These are phyloP conservation scores for Chromoteleia sp. DNA, from an alignment of 2,888 invertebrate species.

Conservation along the genomic window DNA sequence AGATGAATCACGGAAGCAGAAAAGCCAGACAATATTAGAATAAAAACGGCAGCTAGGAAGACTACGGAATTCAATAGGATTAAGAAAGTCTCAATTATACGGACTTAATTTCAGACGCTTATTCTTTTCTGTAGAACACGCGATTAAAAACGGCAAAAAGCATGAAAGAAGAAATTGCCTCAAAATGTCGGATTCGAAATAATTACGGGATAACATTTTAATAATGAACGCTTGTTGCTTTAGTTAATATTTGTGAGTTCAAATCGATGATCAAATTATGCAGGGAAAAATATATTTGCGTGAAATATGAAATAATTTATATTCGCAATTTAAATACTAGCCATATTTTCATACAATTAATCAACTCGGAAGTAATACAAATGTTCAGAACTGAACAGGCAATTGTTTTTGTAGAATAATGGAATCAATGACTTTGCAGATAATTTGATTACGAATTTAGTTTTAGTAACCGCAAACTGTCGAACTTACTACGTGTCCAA, in stretches of 20 bases:
- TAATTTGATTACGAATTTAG: conserved; percentile 37
- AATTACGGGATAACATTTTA: conserved; percentile 15
- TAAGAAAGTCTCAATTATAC: conserved; percentile 53
- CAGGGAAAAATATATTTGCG: neutral
- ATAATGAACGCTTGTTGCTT: conserved; percentile 6
- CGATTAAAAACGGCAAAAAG: conserved; percentile 13
- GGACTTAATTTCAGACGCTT: conserved; percentile 30
- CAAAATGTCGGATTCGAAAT: conserved; percentile 10
- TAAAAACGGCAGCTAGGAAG: conserved; percentile 48
- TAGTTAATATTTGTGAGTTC: conserved; percentile 5
- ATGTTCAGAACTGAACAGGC: conserved; percentile 2
- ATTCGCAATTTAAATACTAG: neutral
- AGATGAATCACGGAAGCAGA: conserved; percentile 63
- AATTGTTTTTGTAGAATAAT: conserved; percentile 12
- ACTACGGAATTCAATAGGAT: conserved; percentile 50
- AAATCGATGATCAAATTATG: neutral
- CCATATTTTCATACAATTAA: neutral
- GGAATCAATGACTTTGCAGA: conserved; percentile 18
- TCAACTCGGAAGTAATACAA: neutral
- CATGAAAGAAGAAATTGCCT: conserved; percentile 1
- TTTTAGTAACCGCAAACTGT: conserved; percentile 30
- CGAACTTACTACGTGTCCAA: conserved; percentile 26
- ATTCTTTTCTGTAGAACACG: conserved; percentile 32
- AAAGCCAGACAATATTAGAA: conserved; percentile 63
- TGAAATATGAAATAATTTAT: conserved; percentile 7